Evolutionary conservation across 2,797 vertebrate species (phyloP), one percentile per base, ranked within the genome.

Genomic region (Nyctibius grandis): DNA sequence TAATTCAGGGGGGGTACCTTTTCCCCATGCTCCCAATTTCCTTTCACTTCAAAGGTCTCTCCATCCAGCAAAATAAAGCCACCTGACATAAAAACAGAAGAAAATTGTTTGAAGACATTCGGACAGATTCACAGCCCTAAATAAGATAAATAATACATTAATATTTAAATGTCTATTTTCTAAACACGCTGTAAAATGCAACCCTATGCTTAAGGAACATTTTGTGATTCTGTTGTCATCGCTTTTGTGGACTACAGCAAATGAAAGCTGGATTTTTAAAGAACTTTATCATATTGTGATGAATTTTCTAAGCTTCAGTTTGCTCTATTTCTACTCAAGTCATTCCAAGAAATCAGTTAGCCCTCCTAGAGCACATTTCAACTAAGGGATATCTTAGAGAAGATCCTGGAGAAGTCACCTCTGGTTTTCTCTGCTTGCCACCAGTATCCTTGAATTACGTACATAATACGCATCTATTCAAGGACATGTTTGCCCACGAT

Each of bases 21-120:
- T 2, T 97, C 98, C 2, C 98, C 98, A 4, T 83, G 97, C 87
- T 99, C 98, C 99, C 99, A 99, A 11, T 99, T 99, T 2, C 99
- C 98, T 12, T 99, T 98, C 64, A 99, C 98, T 77, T 99, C 98
- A 8, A 99, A 99, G 0, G 98, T 99, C 96, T 99, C 97, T 28
- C 98, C 99, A 1, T 99, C 99, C 98, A 99, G 97, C 85, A 99
- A 94, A 34, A 98, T 86, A 19, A 99, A 99, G 2, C 98, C 98
- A 45, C 99, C 99, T 99, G 96, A 36, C 25, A 29, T 20, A 19
- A 38, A 69, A 50, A 15, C 2, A 11, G 3, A 38, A 64, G 65
- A 20, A 28, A 20, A 8, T 6, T 11, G 42, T 44, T 44, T 29
- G 25, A 50, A 79, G 51, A 42, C 3, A 9, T 15, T 53, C 69